Base-by-base conservation (phyloP, 2,888 invertebrate species). In the Latrodectus hesperus region DNA sequence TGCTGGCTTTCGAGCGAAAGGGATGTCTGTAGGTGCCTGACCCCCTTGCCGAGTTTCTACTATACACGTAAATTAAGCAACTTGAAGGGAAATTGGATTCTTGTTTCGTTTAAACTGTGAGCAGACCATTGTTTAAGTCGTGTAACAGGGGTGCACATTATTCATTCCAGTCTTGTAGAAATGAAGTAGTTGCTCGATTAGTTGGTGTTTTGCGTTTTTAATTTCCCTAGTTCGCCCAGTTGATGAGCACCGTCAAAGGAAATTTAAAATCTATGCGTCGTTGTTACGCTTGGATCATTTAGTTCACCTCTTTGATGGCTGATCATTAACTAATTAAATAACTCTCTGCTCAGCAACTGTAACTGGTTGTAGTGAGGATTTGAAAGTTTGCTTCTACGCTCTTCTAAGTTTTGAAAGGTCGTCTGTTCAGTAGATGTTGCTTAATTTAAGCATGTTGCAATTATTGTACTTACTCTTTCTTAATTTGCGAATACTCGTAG, bases 1-100 rank as follows among this genome's bases (percentile, higher is more conserved):
- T 71, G 76, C 73, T 65, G 84, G 68, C 73, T 73, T 79, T 70
- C 70, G 22, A 38, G 38, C 38, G 55, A 51, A 51, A 17, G 75
- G 60, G 67, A 81, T 26, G 67, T 22, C 65, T 60, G 65, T 22
- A 65, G 65, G 72, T 52, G 64, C 77, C 84, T 85, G 86, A 80
- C 80, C 76, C 38, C 77, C 71, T 74, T 84, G 84, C 78, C 76
- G 72, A 84, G 78, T 78, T 72, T 73, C 78, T 78, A 79, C 79
- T n/a, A 38, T 71, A 76, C 80, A 81, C 86, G 76, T 76, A 86
- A 81, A 86, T 86, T 86, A 86, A 52, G 79, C 74, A 75, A 77
- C 70, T 77, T 65, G 76, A 17, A 68, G 68, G 65, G 74, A 64
- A 71, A 75, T 80, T 76, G 65, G 70, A 71, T 80, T 26, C 84